These are phyloP conservation scores for Anorthoa munda DNA, from an alignment of 2,888 invertebrate genomes.

Conservation along the genomic window DNA sequence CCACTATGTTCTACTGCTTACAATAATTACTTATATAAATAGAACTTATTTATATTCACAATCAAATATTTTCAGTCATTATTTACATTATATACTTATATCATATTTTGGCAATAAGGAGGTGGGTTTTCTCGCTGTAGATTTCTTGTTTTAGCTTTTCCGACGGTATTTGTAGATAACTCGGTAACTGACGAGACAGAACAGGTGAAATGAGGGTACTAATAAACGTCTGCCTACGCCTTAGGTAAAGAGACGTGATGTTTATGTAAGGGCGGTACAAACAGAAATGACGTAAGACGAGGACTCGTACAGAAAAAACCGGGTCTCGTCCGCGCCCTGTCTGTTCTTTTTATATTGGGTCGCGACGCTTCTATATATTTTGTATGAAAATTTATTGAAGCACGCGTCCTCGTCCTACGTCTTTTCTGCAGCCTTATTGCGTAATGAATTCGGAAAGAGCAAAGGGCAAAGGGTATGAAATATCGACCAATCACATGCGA, in stretches of 20 bases:
- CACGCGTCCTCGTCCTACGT: no score
- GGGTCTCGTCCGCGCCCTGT: no score
- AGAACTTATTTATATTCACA: constrained; percentile 64
- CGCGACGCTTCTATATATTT: no score
- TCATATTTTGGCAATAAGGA: constrained; percentile 74
- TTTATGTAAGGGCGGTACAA: no score
- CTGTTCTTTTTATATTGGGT: no score
- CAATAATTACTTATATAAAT: constrained; percentile 54
- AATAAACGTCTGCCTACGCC: background rate
- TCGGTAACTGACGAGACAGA: background rate
- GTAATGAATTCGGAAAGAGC: no score
- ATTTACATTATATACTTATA: constrained; percentile 65
- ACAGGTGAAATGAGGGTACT: background rate
- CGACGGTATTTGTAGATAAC: background rate
- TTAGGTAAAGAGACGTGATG: background rate
- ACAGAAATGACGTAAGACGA: no score
- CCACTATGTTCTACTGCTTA: constrained; percentile 50
- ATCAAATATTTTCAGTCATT: constrained; percentile 68
- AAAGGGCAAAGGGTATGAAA: no score
- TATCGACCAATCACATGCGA: no score
- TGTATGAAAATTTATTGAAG: no score
- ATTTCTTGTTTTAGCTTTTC: constrained; percentile 13
- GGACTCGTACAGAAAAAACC: no score
- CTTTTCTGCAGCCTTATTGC: no score
- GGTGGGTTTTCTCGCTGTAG: constrained; percentile 60